These are phyloP conservation scores for Poeciliopsis presidionis DNA, from an alignment of 2,797 vertebrate genomes.

Conservation along the genomic window DNA sequence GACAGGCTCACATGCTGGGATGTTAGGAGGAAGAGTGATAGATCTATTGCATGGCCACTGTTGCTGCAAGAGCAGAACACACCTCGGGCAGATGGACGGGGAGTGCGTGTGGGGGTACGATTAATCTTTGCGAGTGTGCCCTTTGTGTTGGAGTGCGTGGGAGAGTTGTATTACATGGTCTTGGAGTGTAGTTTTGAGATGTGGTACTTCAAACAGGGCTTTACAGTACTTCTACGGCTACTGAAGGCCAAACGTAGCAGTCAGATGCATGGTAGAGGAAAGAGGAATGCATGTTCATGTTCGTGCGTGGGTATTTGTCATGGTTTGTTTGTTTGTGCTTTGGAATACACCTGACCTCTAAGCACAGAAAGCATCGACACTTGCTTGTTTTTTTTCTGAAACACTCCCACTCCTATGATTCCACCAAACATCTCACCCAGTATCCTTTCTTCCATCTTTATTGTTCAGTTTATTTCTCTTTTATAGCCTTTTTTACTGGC, in stretches of 20 bases:
- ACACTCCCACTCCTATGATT: conserved; percentile 52
- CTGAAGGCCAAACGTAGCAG: conserved; percentile 31
- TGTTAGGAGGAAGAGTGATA: conserved; percentile 70
- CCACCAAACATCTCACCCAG: conserved; percentile 28
- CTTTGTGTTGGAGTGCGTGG: conserved; percentile 68
- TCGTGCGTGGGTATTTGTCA: conserved; percentile 40
- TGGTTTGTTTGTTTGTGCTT: conserved; percentile 21
- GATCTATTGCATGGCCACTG: conserved; percentile 67
- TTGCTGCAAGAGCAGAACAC: conserved; percentile 60
- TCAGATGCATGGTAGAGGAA: neutral
- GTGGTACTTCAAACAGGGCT: conserved; percentile 53
- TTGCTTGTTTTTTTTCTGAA: conserved; percentile 27
- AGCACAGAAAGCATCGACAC: conserved; percentile 23
- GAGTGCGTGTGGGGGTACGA: conserved; percentile 55
- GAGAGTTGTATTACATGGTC: conserved; percentile 64
- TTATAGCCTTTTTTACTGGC: neutral
- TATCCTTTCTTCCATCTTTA: conserved; percentile 17
- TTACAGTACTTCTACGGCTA: conserved; percentile 16
- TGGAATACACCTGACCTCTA: conserved; percentile 48
- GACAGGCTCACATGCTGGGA: conserved; percentile 68
- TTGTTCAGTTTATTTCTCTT: conserved; percentile 4
- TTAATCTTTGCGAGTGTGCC: conserved; percentile 52
- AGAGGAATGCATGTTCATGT: conserved; percentile 12
- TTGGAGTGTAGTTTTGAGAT: conserved; percentile 55
- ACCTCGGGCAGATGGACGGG: conserved; percentile 74